phyloP scores from a whole-genome alignment of 2,113 vertebrate species.

The Dascyllus trimaculatus region DNA sequence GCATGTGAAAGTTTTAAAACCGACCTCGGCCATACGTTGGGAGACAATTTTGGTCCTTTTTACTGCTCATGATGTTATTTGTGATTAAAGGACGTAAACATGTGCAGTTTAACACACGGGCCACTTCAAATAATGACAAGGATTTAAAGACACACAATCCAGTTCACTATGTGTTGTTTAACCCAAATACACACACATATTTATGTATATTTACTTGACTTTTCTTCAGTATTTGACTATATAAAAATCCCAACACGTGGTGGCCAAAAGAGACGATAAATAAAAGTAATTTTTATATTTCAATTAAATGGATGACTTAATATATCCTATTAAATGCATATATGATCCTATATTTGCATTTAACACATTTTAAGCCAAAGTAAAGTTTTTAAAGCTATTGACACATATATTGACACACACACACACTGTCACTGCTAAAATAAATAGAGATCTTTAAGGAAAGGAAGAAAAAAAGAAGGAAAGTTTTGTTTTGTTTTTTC shows the following conservation, averaged over 20 bases:
- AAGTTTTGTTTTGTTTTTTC: conserved; percentile 17
- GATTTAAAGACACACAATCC: background rate
- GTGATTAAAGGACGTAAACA: background rate
- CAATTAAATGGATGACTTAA: background rate
- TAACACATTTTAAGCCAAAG: background rate
- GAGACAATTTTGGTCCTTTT: conserved; percentile 7
- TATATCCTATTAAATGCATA: background rate
- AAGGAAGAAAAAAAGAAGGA: conserved; percentile 26
- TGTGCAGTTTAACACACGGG: background rate
- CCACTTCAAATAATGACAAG: background rate
- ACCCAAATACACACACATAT: background rate
- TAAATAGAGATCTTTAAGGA: conserved; percentile 1
- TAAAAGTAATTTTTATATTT: background rate
- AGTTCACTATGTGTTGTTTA: background rate
- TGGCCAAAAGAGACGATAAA: background rate
- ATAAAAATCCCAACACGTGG: too few relatives aligned
- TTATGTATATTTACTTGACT: background rate
- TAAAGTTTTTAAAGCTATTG: background rate
- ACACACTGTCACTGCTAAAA: conserved; percentile 15
- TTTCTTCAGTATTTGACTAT: background rate
- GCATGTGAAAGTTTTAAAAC: conserved; percentile 48
- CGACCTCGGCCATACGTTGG: conserved; percentile 7
- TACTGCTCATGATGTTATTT: background rate
- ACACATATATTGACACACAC: background rate
- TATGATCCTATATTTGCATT: background rate